Evolutionary conservation across 2,797 vertebrate species (phyloP), one percentile per base, ranked within the genome.

Genomic region (Rhodeus uyekii): DNA sequence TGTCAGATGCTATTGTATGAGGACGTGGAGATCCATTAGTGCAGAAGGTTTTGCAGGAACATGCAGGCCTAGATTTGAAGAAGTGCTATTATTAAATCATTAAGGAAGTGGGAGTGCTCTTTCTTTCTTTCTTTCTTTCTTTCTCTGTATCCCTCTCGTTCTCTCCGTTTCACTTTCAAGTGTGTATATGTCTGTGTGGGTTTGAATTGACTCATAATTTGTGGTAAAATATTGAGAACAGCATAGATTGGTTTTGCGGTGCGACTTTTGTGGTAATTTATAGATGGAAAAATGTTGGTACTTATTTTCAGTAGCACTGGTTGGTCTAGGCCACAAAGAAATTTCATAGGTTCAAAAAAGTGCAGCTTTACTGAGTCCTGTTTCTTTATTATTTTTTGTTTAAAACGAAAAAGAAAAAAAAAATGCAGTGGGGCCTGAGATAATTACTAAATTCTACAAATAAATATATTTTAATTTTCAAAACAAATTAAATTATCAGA

Each of bases 81-180:
- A 86, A 87, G 88, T 88, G 90, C 89, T 90, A 93, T 93, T 93
- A 94, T 93, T 94, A 93, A 93, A 93, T 93, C 91, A 94, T 94
- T 88, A 92, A 84, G 58, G 69, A 81, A 80, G 58, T 80, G 76
- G 71, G 71, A 71, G 80, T 69, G 38, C 44, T 81, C 58, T 60
- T 68, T 76, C 39, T 76, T 44, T 46, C 29, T 71, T 32, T 77
- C 19, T 55, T 14, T 27, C 19, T 65, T 10, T 39, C 22, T 42
- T 4, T n/a, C 55, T 68, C 29, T 42, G n/a, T 18, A 3, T 65
- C 77, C 68, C 44, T 83, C 50, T n/a, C 46, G 39, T 53, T 64
- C 19, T 39, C 27, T 50, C 10, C 22, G 3, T 68, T 78, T 38
- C 48, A 29, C 81, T 77, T 80, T 67, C 24, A 58, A 64, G 46